Percentiles rank a stretch among this genome's conserved stretches.
These are phyloP conservation scores for Nephotettix cincticeps DNA, from an alignment of 1,140 invertebrate species.

Conservation along the genomic window DNA sequence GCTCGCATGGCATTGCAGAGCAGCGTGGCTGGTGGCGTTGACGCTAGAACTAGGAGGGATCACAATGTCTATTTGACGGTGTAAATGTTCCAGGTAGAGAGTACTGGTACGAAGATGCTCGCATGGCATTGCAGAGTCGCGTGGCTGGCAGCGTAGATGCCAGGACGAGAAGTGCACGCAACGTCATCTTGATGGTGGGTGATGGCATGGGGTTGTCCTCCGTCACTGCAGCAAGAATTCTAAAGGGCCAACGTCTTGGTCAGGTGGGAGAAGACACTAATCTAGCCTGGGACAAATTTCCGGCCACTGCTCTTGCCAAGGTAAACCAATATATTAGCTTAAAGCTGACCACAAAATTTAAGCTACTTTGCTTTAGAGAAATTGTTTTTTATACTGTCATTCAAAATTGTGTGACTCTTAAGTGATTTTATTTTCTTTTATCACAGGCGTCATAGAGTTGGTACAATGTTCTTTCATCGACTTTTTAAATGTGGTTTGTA, in stretches of 20 bases:
- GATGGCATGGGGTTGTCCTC: conserved; percentile 81
- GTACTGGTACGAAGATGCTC: conserved; percentile 43
- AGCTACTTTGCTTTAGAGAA: no score
- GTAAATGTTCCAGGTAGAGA: conserved; percentile 38
- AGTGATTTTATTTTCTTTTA: no score
- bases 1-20: conserved; percentile 34
- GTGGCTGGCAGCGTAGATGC: conserved; percentile 20
- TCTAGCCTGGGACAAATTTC: conserved; percentile 72
- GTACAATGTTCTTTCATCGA: no score
- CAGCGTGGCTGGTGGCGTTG: conserved; percentile 21
- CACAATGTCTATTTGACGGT: conserved; percentile 72
- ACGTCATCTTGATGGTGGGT: conserved; percentile 74
- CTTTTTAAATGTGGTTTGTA: no score
- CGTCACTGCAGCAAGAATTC: conserved; percentile 70
- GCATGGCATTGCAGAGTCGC: conserved; percentile 33
- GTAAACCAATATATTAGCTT: no score
- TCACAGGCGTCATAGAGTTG: no score
- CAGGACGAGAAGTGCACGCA: conserved; percentile 43
- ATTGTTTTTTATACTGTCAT: no score
- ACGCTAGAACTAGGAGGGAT: conserved; percentile 31
- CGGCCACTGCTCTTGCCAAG: conserved; percentile 67
- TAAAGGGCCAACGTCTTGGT: conserved; percentile 53
- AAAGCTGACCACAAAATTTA: no score
- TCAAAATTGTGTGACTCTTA: no score
- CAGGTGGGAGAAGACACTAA: conserved; percentile 62